A percentile compares a stretch with the other conserved stretches of the same genome.
Evolutionary conservation across 2,888 invertebrate genomes (phyloP).

Genomic region (Galeruca laticollis): DNA sequence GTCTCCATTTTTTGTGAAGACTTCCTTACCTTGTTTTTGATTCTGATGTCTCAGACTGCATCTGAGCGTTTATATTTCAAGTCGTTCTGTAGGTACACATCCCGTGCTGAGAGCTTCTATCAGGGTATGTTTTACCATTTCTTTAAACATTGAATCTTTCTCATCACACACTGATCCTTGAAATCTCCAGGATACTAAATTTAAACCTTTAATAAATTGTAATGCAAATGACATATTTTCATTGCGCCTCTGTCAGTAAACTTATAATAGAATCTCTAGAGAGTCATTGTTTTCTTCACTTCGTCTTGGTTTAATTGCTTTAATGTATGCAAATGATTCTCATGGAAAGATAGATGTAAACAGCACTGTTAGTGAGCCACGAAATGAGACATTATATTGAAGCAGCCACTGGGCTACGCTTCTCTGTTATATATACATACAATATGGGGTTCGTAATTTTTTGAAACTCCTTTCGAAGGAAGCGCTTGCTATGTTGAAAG

Average conservation of each 20-base stretch:
- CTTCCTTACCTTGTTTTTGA: too few relatives aligned
- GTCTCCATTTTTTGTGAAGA: too few relatives aligned
- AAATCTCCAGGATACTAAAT: not conserved
- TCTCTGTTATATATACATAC: not conserved
- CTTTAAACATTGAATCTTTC: too few relatives aligned
- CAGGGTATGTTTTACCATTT: too few relatives aligned
- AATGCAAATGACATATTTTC: conserved; percentile 6
- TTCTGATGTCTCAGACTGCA: too few relatives aligned
- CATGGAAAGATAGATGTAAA: conserved; percentile 63
- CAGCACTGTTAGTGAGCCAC: conserved; percentile 63
- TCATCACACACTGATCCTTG: too few relatives aligned
- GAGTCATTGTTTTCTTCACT: conserved; percentile 40
- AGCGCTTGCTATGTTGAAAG: too few relatives aligned
- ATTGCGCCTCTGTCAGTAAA: not conserved
- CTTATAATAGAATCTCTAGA: conserved; percentile 20
- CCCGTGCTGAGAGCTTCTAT: too few relatives aligned
- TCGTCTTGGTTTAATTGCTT: conserved; percentile 58
- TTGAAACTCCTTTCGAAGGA: not conserved
- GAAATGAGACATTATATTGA: conserved; percentile 59
- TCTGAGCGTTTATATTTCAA: too few relatives aligned
- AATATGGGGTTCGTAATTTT: not conserved
- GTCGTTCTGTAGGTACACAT: too few relatives aligned
- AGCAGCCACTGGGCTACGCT: conserved; percentile 36
- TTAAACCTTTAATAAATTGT: not conserved
- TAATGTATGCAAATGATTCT: conserved; percentile 64